Percentiles rank a stretch among this genome's conserved stretches.
phyloP scores from a whole-genome alignment of 2,888 invertebrate species.

The Trissoscelio sp. region DNA sequence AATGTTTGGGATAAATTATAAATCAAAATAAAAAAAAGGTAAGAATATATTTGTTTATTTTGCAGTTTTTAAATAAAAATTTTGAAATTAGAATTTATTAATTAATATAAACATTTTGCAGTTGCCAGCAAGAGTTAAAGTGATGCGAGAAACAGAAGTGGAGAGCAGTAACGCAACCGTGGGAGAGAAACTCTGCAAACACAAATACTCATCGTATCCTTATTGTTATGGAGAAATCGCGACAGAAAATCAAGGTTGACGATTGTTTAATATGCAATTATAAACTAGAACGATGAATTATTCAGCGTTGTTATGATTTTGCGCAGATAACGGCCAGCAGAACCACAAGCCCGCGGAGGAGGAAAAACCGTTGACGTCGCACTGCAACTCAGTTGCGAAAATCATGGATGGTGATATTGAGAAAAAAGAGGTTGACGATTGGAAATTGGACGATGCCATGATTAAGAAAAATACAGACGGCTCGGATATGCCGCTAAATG shows the following conservation, averaged over 20 bases:
- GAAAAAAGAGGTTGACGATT: slow-evolving; percentile 78
- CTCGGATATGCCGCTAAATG: slow-evolving; percentile 82
- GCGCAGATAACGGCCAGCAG: slow-evolving; percentile 75
- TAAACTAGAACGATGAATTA: slow-evolving; percentile 17
- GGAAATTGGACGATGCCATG: slow-evolving; percentile 78
- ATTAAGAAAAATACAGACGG: slow-evolving; percentile 72
- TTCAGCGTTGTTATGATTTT: background rate
- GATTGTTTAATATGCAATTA: slow-evolving; percentile 7
- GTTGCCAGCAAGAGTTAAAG: slow-evolving; percentile 88
- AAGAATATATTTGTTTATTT: no score
- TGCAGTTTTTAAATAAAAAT: no score
- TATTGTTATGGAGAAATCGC: slow-evolving; percentile 94
- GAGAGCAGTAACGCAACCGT: slow-evolving; percentile 84
- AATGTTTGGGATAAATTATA: no score
- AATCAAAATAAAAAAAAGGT: no score
- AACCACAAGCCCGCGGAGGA: slow-evolving; percentile 74
- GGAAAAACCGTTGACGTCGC: slow-evolving; percentile 80
- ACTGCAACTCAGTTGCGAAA: slow-evolving; percentile 79
- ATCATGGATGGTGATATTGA: slow-evolving; percentile 77
- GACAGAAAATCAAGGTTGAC: slow-evolving; percentile 86
- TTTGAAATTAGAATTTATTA: no score
- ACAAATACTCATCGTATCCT: slow-evolving; percentile 94
- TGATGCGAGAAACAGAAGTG: slow-evolving; percentile 88
- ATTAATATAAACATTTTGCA: slow-evolving; percentile 66
- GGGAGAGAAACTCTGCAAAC: slow-evolving; percentile 90